These are phyloP conservation scores for Tachysurus vachellii DNA, from an alignment of 2,113 vertebrate genomes.

Conservation along the genomic window DNA sequence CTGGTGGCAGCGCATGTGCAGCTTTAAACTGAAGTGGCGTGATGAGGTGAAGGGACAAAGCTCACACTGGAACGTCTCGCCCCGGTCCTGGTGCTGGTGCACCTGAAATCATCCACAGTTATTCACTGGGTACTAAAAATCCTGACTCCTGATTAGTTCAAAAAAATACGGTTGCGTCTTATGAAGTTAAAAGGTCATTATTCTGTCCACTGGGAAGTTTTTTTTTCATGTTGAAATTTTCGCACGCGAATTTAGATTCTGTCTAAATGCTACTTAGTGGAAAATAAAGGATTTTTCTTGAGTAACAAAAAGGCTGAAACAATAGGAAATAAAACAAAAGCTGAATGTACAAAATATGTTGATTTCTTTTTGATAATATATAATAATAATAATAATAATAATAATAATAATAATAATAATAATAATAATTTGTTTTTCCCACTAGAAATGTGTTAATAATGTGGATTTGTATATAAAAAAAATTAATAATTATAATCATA, in stretches of 20 bases:
- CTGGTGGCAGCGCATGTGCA: conserved; percentile 99
- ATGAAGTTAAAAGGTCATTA: background rate
- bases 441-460: no score
- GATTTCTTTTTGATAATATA: no score
- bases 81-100: conserved; percentile 98
- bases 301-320: no score
- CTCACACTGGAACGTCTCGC: conserved; percentile 98
- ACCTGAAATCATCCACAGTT: conserved; percentile 73
- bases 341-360: no score
- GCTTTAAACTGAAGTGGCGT: conserved; percentile 99
- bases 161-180: background rate
- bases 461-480: background rate
- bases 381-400: no score
- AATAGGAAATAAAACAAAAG: no score
- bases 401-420: no score
- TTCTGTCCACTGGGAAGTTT: background rate
- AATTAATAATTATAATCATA: background rate
- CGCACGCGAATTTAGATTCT: no score
- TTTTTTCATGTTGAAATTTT: no score
- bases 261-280: no score
- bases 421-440: no score
- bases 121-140: background rate
- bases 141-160: background rate
- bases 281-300: no score
- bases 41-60: conserved; percentile 98